Conservation (phyloP, 2,797 vertebrate species). For the Geranospiza caerulescens region DNA sequence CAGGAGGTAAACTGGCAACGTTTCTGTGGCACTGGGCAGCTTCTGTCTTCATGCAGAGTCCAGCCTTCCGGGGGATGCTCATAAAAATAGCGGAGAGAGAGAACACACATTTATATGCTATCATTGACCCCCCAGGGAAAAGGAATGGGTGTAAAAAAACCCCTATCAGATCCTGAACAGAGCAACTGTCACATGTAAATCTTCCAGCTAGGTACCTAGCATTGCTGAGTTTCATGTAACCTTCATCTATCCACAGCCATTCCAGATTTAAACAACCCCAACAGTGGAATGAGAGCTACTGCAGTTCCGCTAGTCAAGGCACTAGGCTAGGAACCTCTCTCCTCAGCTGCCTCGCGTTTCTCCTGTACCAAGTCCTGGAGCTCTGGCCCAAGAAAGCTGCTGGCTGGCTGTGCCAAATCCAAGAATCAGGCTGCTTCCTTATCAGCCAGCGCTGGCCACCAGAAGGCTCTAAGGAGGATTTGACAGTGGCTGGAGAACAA, state of each 20-base stretch:
- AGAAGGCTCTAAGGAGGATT: neutral
- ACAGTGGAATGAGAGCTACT: neutral
- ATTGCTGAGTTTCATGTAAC: neutral
- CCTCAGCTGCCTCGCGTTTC: neutral
- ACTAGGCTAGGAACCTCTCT: neutral
- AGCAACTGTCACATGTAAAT: neutral
- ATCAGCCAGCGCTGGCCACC: neutral
- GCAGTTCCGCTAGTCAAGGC: neutral
- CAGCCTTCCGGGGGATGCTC: neutral
- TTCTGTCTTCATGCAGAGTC: neutral
- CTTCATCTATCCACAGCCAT: neutral
- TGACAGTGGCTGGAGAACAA: neutral
- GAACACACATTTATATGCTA: neutral
- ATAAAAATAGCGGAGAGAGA: neutral
- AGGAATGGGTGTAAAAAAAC: neutral
- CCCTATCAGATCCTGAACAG: neutral
- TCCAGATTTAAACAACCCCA: neutral
- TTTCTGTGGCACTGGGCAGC: neutral
- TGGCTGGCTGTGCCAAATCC: neutral
- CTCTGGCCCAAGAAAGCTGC: neutral
- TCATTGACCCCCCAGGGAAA: neutral
- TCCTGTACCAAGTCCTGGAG: neutral
- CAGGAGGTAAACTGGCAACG: neutral
- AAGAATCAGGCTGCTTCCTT: neutral
- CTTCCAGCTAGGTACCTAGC: neutral